Evolutionary conservation across 2,797 vertebrate genomes (phyloP), one percentile per base, ranked within the genome.

Genomic region (Naso thynnoides): DNA sequence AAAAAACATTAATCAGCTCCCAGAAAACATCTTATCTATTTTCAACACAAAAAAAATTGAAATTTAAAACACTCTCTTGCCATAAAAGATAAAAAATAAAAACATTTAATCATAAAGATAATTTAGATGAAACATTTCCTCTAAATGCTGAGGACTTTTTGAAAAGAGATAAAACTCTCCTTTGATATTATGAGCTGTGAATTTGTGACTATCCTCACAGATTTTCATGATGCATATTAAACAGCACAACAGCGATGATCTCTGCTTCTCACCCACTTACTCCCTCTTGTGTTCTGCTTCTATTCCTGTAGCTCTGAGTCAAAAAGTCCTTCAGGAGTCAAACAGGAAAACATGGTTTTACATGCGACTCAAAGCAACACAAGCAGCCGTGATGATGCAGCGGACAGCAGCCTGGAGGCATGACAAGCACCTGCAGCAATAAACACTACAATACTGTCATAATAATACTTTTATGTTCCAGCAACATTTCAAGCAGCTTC

Each of bases 191-290:
- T 42, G 71, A 85, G 74, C 70, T 77, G 85, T 84, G 83, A 83
- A 73, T 76, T 74, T 76, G 64, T 87, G 85, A 77, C 78, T 56
- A n/a, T 83, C 58, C 76, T 85, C 71, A 55, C 80, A 83, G 73
- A 75, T 86, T 84, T 87, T 84, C 74, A 66, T 86, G 74, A 81
- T 90, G 88, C 73, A 89, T 89, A 90, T 84, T 79, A 87, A 89
- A 55, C 79, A 89, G 79, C 53, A 60, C 59, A 58, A 38, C 85
- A 66, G 75, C 68, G 82, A 75, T 82, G 86, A 87, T 88, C 83
- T 86, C 73, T 80, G 86, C 84, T 79, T 78, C 83, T 88, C 89
- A 87, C 88, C 90, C 91, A 89, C 90, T 88, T 84, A 86, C 89
- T 90, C 82, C 88, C 88, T 86, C 90, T 88, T 83, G 85, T 89